Evolutionary conservation across 2,888 invertebrate genomes (phyloP).

Genomic region (Lepeophtheirus nordmannii): DNA sequence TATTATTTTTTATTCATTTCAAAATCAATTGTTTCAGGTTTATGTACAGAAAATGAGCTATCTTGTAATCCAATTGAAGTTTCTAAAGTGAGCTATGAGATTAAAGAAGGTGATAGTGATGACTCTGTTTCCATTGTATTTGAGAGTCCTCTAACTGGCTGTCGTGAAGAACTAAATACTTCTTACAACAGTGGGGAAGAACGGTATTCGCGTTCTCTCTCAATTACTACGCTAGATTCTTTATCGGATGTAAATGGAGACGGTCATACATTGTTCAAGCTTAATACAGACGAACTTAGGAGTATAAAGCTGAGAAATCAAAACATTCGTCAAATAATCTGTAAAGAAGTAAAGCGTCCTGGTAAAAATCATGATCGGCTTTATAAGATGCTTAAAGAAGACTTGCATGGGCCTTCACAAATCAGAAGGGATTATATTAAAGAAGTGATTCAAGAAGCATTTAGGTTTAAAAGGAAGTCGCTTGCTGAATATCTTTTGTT

Average conservation of each 20-base stretch:
- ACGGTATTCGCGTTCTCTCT: background rate
- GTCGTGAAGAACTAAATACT: too few relatives aligned
- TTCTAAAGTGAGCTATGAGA: too few relatives aligned
- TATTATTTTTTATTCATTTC: too few relatives aligned
- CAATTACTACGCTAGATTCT: too few relatives aligned
- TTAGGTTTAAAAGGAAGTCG: constrained; percentile 52
- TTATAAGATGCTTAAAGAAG: constrained; percentile 10
- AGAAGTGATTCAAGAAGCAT: constrained; percentile 56
- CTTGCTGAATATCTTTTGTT: background rate
- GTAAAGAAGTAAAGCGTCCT: constrained; percentile 24
- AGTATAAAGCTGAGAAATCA: constrained; percentile 13
- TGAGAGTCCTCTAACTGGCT: too few relatives aligned
- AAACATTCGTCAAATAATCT: constrained; percentile 24
- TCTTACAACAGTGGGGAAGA: background rate
- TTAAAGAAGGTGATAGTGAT: too few relatives aligned
- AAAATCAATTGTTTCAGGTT: too few relatives aligned
- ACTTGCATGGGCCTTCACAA: constrained; percentile 10
- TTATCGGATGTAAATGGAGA: too few relatives aligned
- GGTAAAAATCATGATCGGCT: constrained; percentile 15
- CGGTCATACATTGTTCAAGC: too few relatives aligned
- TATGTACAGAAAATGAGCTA: too few relatives aligned
- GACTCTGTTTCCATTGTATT: too few relatives aligned
- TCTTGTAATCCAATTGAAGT: too few relatives aligned
- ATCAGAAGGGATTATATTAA: constrained; percentile 31
- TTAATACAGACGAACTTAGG: constrained; percentile 5